Evolutionary conservation across 2,797 vertebrate genomes (phyloP), one percentile per base, ranked within the genome.

Genomic region (Erithacus rubecula): DNA sequence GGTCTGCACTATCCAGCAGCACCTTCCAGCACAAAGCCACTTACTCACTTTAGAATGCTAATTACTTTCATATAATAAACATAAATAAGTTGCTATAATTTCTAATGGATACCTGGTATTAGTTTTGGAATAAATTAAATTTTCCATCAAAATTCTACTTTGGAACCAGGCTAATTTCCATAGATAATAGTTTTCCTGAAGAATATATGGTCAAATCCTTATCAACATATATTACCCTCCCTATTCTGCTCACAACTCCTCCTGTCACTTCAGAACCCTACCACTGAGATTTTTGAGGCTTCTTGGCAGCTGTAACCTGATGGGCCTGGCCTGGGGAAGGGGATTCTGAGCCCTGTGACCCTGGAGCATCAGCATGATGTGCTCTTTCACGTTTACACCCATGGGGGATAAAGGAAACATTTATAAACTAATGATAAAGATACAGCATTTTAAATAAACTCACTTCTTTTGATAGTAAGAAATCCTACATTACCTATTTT

Each of bases 331-430:
- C 0, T 23, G 17, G 11, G 10, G 17, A 60, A 78, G 21, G 27
- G 9, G 15, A 51, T 12, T 62, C 36, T 26, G 29, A 87, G 13
- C 44, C 70, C 52, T 41, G 12, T 83, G 62, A 68, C 15, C 30
- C 29, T 41, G 41, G 8, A 55, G 6, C 32, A 59, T 32, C 22
- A 36, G 53, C 0, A 0, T 11, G 7, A 67, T 47, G 7, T 19
- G 8, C 3, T 62, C 11, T 60, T 88, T 77, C 13, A 41, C 5
- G 11, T 75, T 46, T 59, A 60, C 34, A 70, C 9, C 6, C 36
- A 14, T 8, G 7, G 23, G 32, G 10, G 74, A 78, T 44, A 75
- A 60, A 87, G 23, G 20, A 69, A 69, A 74, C 37, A 27, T 27
- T 34, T 55, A n/a, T 29, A 39, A 63, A 62, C 24, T 56, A 52